Evolutionary conservation across 1,140 invertebrate species (phyloP), one percentile per base, ranked within the genome.

Genomic region (Colletes latitarsis): DNA sequence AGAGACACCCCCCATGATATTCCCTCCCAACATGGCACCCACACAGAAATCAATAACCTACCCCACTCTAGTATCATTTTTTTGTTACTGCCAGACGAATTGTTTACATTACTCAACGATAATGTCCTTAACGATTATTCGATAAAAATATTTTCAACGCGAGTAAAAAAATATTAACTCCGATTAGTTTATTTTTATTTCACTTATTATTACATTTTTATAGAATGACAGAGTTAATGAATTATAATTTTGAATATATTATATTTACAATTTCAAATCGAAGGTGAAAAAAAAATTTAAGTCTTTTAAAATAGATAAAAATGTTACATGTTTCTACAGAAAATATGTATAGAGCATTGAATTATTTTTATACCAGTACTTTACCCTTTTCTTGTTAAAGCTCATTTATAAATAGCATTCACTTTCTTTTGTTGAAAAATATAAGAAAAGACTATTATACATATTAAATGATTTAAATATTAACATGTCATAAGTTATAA

Each of bases 31-130:
- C 88, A 89, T 91, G 84, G 84, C 87, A 89, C 71, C 88, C 87
- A 90, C 84, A 87, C 87, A 82, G 88, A 92, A 92, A 93, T 93
- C 92, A 93, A 93, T 93, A 93, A 92, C 84, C 88, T 87, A 90
- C 90, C 89, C 89, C 88, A 87, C 88, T 88, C 79, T 82, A n/a
- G 30, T 68, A 77, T 71, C 69, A 69, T 83, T 79, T 77, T 77
- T 86, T 85, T 68, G 80, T 78, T 55, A 72, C n/a, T 52, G 8
- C 5, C 57, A 76, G 69, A 75, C 52, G 82, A 83, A 80, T 43
- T 85, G 84, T 85, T 85, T 85, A 82, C 73, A 10, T 74, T 66
- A 5, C 8, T n/a, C 49, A 3, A 58, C 19, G 21, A 17, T 21
- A n/a, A 68, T 66, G 8, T 39, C n/a, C 10, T 15, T 1, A 19